A percentile compares a stretch with the other conserved stretches of the same genome.
phyloP scores from a whole-genome alignment of 2,797 vertebrate species.

The Falco novaeseelandiae region DNA sequence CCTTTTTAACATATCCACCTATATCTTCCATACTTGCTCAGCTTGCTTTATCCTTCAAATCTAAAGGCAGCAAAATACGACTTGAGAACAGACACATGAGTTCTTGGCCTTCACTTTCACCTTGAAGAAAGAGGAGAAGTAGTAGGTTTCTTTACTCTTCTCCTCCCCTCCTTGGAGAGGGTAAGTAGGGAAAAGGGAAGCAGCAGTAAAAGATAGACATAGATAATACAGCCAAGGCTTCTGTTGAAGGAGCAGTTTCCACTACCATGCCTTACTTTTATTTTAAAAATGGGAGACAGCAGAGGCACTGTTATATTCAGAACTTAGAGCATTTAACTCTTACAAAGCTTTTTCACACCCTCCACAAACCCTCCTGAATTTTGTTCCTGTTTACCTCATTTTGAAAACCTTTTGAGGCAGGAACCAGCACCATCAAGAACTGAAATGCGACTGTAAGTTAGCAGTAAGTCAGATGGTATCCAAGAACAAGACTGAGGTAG shows the following conservation, averaged over 20 bases:
- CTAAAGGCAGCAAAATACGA: background rate
- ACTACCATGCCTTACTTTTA: background rate
- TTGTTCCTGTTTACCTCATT: background rate
- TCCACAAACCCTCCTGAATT: background rate
- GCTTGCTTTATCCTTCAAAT: background rate
- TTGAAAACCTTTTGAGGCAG: background rate
- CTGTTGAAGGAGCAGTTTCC: background rate
- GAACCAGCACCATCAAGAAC: background rate
- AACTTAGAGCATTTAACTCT: background rate
- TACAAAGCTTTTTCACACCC: background rate
- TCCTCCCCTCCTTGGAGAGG: background rate
- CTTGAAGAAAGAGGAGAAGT: background rate
- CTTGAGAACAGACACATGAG: background rate
- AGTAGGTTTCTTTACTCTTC: background rate
- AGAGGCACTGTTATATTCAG: background rate
- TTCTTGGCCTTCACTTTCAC: background rate
- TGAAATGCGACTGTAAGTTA: background rate
- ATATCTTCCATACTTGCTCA: background rate
- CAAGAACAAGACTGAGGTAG: background rate
- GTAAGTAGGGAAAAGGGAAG: background rate
- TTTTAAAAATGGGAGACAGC: background rate
- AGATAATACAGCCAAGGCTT: background rate
- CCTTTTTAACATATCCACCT: constrained; percentile 18
- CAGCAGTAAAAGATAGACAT: background rate
- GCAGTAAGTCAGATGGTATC: background rate